Percentiles rank a stretch among this genome's conserved stretches.
These are phyloP conservation scores for Coptodon bakossiorum DNA, from an alignment of 2,113 vertebrate genomes.

Conservation along the genomic window DNA sequence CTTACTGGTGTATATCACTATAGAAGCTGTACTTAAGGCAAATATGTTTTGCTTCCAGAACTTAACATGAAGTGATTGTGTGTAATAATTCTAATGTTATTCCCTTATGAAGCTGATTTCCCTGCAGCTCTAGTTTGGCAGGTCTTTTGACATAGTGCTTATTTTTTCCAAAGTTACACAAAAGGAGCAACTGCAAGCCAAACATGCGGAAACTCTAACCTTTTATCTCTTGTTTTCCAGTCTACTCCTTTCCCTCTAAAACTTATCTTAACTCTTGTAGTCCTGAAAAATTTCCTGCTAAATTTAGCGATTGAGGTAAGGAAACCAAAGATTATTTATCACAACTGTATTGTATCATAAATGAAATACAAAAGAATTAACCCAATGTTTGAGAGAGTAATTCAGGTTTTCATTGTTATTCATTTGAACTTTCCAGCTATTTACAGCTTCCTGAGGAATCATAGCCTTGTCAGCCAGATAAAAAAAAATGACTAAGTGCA, in stretches of 20 bases:
- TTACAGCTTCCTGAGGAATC: neutral
- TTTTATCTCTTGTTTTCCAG: neutral
- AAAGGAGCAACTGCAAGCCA: neutral
- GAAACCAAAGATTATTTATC: rapidly evolving
- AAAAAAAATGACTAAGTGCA: neutral
- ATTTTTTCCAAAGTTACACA: neutral
- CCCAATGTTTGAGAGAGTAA: neutral
- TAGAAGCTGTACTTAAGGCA: neutral
- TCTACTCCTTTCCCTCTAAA: neutral
- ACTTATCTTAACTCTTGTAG: neutral
- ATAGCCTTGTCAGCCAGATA: neutral
- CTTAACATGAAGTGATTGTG: neutral
- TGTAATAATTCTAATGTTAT: neutral
- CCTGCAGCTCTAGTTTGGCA: neutral
- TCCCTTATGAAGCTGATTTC: rapidly evolving
- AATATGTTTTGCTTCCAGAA: neutral
- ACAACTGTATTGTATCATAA: neutral
- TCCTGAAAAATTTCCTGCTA: rapidly evolving
- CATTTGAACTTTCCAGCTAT: neutral
- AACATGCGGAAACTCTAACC: rapidly evolving
- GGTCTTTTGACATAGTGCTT: neutral
- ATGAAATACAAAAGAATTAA: neutral
- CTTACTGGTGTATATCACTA: neutral
- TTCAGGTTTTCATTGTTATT: neutral
- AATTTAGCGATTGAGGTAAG: neutral